These are phyloP conservation scores for Bujurquina vittata DNA, from an alignment of 2,113 vertebrate genomes.

Conservation along the genomic window DNA sequence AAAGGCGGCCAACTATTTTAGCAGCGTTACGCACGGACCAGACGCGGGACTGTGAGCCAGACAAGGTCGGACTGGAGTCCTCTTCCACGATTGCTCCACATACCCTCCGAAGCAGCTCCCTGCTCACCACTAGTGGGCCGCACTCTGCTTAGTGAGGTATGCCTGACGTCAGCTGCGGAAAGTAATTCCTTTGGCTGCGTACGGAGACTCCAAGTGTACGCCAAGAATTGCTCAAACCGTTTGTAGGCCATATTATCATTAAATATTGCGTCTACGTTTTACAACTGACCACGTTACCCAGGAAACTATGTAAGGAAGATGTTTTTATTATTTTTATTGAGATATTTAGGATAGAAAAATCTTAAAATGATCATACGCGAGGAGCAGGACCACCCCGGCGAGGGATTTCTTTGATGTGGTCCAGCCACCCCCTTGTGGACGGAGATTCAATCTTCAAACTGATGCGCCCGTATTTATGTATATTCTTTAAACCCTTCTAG, in stretches of 20 bases:
- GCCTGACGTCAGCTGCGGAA: constrained; percentile 69
- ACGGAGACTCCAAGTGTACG: constrained; percentile 30
- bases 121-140: constrained; percentile 51
- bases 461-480: background rate
- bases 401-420: constrained; percentile 48
- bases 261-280: background rate
- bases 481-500: background rate
- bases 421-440: constrained; percentile 65
- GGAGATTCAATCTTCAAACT: constrained; percentile 23
- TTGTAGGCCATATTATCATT: background rate
- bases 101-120: constrained; percentile 53
- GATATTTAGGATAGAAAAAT: background rate
- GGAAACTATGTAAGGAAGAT: background rate
- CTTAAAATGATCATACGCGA: constrained; percentile 8
- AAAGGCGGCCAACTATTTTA: constrained; percentile 48
- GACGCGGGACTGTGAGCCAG: constrained; percentile 56
- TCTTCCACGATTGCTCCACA: constrained; percentile 55
- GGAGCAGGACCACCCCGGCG: constrained; percentile 2
- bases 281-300: background rate
- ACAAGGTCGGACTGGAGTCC: constrained; percentile 69
- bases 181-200: constrained; percentile 59
- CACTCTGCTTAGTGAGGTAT: constrained; percentile 53
- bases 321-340: background rate
- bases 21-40: constrained; percentile 51
- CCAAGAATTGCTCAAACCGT: constrained; percentile 19